Base-by-base conservation (phyloP, 2,113 vertebrate species). In the Phasianus colchicus region DNA sequence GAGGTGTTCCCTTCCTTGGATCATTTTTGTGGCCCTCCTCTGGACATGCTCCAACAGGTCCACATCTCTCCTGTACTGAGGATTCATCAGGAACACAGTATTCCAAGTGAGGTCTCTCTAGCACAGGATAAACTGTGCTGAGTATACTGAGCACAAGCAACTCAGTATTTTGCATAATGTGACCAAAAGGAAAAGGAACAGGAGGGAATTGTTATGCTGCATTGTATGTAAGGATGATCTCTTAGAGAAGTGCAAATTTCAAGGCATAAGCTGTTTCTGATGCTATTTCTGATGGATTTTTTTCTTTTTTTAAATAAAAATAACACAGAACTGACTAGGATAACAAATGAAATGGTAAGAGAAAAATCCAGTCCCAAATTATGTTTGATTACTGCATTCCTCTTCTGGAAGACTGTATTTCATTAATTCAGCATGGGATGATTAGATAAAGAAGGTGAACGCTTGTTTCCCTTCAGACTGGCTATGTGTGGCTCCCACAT, bases 401-500 rank as follows among this genome's bases (percentile, higher is more conserved):
- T 88, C 10, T 40, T 47, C 7, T 40, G 82, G 55, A 74, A 71
- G 38, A 36, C 45, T 91, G 34, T 90, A 24, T 66, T 67, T 81
- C 75, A 81, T 64, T 63, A 67, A 64, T 87, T 91, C 78, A 71
- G 29, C 17, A 50, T 57, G 65, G 69, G 76, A 76, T 88, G 83
- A 86, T 78, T 74, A 93, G 82, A 81, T 91, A 86, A 75, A 86
- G 86, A 92, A 92, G 73, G 73, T 94, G 90, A 84, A 69, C 0
- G 1, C 60, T 95, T 0, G 3, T 67, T 93, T 93, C 75, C 72
- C 65, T 27, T 78, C 76, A 61, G 1, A 1, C 66, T 77, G 60
- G 43, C 24, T 42, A 58, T 95, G 75, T 0, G 3, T 95, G 83
- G 66, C 86, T 95, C 86, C 83, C 80, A 48, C 77, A 73, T 83